phyloP scores from a whole-genome alignment of 2,888 invertebrate genomes.

The Julus scandinavius region DNA sequence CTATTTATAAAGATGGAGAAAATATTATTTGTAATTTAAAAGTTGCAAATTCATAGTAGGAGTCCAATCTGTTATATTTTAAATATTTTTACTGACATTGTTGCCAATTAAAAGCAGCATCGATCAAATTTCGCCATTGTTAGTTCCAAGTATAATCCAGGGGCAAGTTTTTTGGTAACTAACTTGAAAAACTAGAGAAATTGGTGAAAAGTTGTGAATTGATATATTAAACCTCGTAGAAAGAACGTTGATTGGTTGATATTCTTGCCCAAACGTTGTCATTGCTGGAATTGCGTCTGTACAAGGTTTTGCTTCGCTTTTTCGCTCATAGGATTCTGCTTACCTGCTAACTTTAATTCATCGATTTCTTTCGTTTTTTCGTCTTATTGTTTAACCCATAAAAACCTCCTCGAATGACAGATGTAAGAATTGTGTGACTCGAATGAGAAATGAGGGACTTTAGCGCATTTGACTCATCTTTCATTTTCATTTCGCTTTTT shows the following conservation, averaged over 20 bases:
- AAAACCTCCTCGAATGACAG: slow-evolving; percentile 14
- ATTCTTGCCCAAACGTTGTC: neutral
- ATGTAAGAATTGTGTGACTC: slow-evolving; percentile 14
- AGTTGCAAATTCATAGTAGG: too few species aligned
- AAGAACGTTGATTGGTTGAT: neutral
- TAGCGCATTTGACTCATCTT: slow-evolving; percentile 23
- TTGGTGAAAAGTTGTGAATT: neutral
- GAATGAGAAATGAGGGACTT: neutral
- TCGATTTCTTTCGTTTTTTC: neutral
- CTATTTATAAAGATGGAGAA: too few species aligned
- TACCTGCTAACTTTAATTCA: slow-evolving; percentile 27
- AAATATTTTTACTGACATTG: too few species aligned
- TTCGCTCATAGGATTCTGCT: neutral
- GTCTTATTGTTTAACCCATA: slow-evolving; percentile 11
- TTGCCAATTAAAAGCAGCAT: too few species aligned
- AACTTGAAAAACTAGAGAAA: neutral
- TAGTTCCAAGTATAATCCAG: too few species aligned
- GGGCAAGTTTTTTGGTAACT: neutral
- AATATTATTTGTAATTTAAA: too few species aligned
- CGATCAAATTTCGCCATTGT: too few species aligned
- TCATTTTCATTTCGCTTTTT: slow-evolving; percentile 26
- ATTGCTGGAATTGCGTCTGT: neutral
- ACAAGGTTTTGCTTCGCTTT: neutral
- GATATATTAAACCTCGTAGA: neutral
- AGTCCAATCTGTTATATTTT: too few species aligned